phyloP scores from a whole-genome alignment of 2,113 vertebrate genomes.

The Pedionomus torquatus region DNA sequence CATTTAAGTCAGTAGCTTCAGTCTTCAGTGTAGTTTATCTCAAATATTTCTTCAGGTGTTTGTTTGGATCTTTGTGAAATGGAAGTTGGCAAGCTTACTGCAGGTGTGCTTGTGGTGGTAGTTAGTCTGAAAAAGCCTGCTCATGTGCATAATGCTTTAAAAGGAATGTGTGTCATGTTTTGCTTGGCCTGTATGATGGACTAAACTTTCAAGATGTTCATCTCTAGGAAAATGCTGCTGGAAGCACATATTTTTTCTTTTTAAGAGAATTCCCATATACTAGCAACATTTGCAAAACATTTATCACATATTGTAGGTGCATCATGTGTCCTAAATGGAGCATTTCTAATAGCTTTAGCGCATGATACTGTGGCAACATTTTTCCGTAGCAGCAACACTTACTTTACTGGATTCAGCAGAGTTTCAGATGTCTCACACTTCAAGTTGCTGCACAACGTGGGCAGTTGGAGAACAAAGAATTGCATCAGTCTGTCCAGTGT shows the following conservation, averaged over 20 bases:
- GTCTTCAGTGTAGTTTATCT: neutral
- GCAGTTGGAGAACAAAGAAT: neutral
- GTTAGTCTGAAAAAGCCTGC: neutral
- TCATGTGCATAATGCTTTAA: neutral
- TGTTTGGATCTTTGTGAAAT: neutral
- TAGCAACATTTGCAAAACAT: neutral
- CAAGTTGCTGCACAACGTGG: fast-evolving
- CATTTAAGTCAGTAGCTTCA: neutral
- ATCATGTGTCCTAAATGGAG: neutral
- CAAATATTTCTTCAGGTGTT: neutral
- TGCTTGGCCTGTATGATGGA: neutral
- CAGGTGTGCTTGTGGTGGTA: neutral
- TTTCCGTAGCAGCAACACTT: neutral
- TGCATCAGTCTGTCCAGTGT: neutral
- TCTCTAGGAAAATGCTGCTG: neutral
- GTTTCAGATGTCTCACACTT: neutral
- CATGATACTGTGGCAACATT: neutral
- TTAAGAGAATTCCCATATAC: neutral
- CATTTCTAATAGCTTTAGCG: neutral
- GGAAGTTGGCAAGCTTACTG: neutral
- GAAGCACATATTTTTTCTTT: neutral
- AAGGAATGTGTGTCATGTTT: neutral
- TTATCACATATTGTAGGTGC: neutral
- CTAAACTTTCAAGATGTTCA: neutral
- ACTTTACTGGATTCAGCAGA: neutral